Base-by-base conservation (phyloP, 2,113 vertebrate species). In the Aplodontia rufa region DNA sequence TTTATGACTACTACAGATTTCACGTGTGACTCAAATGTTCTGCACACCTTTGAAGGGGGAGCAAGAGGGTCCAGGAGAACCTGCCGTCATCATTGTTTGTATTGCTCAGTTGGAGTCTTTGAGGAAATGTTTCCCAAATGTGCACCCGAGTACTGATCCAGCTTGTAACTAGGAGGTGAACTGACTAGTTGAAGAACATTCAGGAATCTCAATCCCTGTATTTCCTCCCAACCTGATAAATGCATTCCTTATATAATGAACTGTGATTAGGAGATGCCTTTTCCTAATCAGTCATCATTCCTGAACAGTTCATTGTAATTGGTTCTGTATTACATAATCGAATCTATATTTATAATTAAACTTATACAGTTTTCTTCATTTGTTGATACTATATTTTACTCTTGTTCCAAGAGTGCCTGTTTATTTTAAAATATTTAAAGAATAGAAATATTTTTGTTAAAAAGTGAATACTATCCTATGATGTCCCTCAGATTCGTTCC, bases 401-500 rank as follows among this genome's bases (percentile, higher is more conserved):
- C 13, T 62, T 84, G 60, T 93, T 88, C 45, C 60, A 94, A 76
- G 28, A 78, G 89, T 32, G 17, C 9, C 12, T 51, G 4, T 1
- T 51, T 68, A 87, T 37, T 71, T 4, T 8, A 88, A 91, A 47
- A 93, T 81, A 71, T 81, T 1, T 75, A 10, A 90, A 92, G 35
- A 72, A 94, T 35, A 82, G 11, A 82, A 64, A 74, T 78, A 66
- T 55, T 94, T 92, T 89, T 0, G 89, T 71, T 87, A 60, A 68
- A 83, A 88, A 28, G 6, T 49, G 4, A 88, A n/a, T 80, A n/a
- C 37, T 26, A 9, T 74, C 66, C 20, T 42, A 0, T 0, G 66
- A 32, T 53, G 5, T 79, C 28, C 14, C 20, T 20, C 40, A 83
- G 62, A 66, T 2, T 47, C 9, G 84, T 55, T 84, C 26, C 13